Conservation (phyloP, 2,797 vertebrate species). For the Enteromius fasciolatus region DNA sequence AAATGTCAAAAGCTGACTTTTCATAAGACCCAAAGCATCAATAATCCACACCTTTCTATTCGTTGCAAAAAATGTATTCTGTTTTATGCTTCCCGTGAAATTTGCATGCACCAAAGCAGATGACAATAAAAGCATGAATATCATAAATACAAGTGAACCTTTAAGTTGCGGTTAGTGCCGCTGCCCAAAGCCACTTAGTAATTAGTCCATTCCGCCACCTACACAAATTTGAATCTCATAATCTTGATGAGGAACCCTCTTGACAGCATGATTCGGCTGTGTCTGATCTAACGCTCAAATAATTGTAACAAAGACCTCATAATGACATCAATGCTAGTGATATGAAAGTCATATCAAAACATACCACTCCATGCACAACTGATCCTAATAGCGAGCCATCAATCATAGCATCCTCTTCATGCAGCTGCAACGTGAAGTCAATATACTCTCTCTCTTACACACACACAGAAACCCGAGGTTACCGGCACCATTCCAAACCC, state of each 20-base stretch:
- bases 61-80: not conserved
- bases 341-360: conserved; percentile 51
- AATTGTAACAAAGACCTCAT: conserved; percentile 47
- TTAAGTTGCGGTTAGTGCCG: not conserved
- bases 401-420: conserved; percentile 39
- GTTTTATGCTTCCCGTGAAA: not conserved
- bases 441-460: conserved; percentile 16
- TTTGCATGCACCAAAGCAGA: conserved; percentile 12
- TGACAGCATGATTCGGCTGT: conserved; percentile 25
- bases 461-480: conserved; percentile 9
- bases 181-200: conserved; percentile 37
- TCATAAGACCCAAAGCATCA: not conserved
- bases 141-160: conserved; percentile 21
- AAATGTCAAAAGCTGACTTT: not conserved
- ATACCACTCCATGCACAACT: conserved; percentile 42
- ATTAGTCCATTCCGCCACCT: conserved; percentile 38
- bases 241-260: conserved; percentile 34
- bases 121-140: conserved; percentile 9
- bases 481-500: conserved; percentile 40
- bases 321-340: conserved; percentile 46
- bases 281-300: conserved; percentile 30
- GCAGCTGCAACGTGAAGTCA: conserved; percentile 22
- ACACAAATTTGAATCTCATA: conserved; percentile 33
- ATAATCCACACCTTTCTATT: conserved; percentile 3
- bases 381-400: conserved; percentile 38